Conservation (phyloP, 2,113 vertebrate species). For the Vimba vimba region DNA sequence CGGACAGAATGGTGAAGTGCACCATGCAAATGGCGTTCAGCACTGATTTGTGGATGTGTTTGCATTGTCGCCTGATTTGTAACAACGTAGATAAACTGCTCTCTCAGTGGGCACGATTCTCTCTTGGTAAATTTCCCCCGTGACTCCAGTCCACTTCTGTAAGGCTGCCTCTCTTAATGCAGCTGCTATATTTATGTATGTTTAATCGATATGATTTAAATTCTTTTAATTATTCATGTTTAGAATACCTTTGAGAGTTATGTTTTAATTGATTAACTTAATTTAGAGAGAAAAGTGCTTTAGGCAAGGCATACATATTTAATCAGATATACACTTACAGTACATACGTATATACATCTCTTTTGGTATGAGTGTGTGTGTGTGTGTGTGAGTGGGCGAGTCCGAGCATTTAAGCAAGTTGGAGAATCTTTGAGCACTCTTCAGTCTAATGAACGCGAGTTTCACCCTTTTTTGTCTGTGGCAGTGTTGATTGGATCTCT, state of each 20-base stretch:
- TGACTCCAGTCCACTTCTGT: slow-evolving; percentile 6
- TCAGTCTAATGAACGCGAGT: not conserved
- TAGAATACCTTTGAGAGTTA: slow-evolving; percentile 1
- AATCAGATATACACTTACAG: not conserved
- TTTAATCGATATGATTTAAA: slow-evolving; percentile 7
- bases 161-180: not conserved
- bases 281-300: slow-evolving; percentile 2
- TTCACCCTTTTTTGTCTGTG: not conserved
- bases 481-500: slow-evolving; percentile 16
- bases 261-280: slow-evolving; percentile 19
- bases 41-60: not conserved
- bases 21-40: not conserved
- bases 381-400: not conserved
- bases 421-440: not conserved
- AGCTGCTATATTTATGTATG: not conserved
- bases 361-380: not conserved
- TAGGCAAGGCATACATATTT: slow-evolving; percentile 10
- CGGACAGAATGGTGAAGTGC: not conserved
- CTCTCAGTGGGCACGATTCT: not conserved
- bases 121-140: not conserved
- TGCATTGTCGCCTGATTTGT: not conserved
- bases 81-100: not conserved
- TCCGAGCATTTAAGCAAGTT: not conserved
- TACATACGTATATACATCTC: not conserved
- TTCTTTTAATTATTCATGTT: slow-evolving; percentile 15